Percentiles rank a stretch among this genome's conserved stretches.
Evolutionary conservation across 2,888 invertebrate genomes (phyloP).

Genomic region (Aporophyla lueneburgensis): DNA sequence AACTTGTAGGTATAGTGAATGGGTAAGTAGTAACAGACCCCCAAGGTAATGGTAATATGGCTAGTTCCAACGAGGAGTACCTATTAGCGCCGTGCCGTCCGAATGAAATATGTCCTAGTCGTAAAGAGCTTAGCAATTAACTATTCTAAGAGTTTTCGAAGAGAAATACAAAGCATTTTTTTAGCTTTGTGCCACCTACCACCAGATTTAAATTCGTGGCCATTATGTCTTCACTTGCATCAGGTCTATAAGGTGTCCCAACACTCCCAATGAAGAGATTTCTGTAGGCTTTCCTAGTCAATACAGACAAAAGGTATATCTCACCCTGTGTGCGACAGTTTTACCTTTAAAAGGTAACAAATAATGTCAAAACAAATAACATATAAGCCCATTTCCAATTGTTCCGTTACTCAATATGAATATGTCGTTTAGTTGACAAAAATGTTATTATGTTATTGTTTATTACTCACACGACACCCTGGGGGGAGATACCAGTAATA

Average conservation of each 20-base stretch:
- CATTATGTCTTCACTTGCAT: too few relatives aligned
- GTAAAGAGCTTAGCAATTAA: too few relatives aligned
- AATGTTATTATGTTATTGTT: slow-evolving; percentile 48
- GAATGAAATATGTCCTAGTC: not conserved
- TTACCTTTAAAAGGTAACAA: slow-evolving; percentile 29
- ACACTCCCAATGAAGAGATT: not conserved
- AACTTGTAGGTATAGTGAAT: not conserved
- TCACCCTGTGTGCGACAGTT: not conserved
- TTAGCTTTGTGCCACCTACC: not conserved
- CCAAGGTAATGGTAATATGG: slow-evolving; percentile 4
- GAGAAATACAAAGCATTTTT: too few relatives aligned
- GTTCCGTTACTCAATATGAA: slow-evolving; percentile 24
- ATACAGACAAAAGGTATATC: not conserved
- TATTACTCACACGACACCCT: slow-evolving; percentile 61
- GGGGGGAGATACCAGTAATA: slow-evolving; percentile 55
- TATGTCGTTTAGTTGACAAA: slow-evolving; percentile 41
- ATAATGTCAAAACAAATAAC: slow-evolving; percentile 24
- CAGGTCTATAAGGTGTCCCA: too few relatives aligned
- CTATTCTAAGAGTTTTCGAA: not conserved
- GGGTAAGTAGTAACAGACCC: not conserved
- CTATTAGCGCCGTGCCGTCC: not conserved
- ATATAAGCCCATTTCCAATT: slow-evolving; percentile 30
- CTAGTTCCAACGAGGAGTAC: not conserved
- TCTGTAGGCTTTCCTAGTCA: not conserved
- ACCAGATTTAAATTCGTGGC: not conserved